These are phyloP conservation scores for Plebejus melissa DNA, from an alignment of 2,888 invertebrate genomes.

Conservation along the genomic window DNA sequence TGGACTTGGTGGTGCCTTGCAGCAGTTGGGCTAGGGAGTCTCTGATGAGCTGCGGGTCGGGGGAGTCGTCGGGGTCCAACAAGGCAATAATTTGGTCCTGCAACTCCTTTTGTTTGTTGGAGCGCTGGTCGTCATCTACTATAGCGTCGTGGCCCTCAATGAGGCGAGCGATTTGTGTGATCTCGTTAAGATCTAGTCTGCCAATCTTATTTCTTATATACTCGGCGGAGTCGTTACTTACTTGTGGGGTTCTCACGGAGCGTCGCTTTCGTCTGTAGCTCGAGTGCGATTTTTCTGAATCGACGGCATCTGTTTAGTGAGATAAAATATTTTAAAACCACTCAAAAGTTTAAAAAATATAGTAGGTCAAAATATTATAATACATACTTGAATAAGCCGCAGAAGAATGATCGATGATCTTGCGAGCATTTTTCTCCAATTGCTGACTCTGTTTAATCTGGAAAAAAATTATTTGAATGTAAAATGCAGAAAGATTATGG, in stretches of 20 bases:
- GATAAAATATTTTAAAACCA: background rate
- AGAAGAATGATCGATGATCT: conserved; percentile 52
- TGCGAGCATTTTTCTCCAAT: conserved; percentile 59
- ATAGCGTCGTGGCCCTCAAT: conserved; percentile 61
- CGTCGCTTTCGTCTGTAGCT: conserved; percentile 66
- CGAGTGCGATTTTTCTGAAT: conserved; percentile 63
- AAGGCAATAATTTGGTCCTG: conserved; percentile 64
- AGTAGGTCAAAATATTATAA: background rate
- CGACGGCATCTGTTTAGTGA: conserved; percentile 53
- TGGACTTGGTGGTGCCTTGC: conserved; percentile 50
- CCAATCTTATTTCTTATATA: conserved; percentile 64
- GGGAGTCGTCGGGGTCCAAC: conserved; percentile 60
- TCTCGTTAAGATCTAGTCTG: conserved; percentile 63
- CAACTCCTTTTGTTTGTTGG: conserved; percentile 55
- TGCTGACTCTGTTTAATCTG: conserved; percentile 66
- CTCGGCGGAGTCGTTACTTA: conserved; percentile 68
- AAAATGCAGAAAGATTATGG: background rate
- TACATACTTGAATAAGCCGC: conserved; percentile 65
- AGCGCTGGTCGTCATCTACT: conserved; percentile 40
- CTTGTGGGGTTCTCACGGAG: conserved; percentile 56
- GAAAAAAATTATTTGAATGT: conserved; percentile 31
- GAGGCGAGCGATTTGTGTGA: conserved; percentile 61
- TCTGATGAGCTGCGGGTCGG: conserved; percentile 53
- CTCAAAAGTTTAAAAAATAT: background rate
- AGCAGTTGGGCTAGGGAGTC: conserved; percentile 56